Evolutionary conservation across 2,797 vertebrate genomes (phyloP), one percentile per base, ranked within the genome.

Genomic region (Telmatherina bonti): DNA sequence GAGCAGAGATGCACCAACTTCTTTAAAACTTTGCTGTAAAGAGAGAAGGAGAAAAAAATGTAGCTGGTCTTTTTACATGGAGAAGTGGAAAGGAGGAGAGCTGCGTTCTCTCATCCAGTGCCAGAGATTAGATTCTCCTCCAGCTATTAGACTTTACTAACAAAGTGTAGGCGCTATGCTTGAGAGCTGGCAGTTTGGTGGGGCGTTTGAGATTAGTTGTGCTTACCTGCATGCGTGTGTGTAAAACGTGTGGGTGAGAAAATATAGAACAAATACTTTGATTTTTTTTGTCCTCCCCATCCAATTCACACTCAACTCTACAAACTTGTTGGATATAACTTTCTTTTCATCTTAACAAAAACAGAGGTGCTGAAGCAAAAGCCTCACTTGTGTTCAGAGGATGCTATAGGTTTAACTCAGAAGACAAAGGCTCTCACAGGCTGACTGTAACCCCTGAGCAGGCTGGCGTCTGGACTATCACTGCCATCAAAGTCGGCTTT

Each of bases 401-500:
- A 72, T 82, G 81, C 88, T 81, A 86, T 49, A 52, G 72, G 91
- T 51, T 54, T 78, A 89, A 86, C 93, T 93, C 83, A 93, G 90
- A 76, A 89, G 88, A 94, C 92, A 89, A 92, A 91, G 86, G 84
- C 86, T 90, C 89, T 81, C 86, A 89, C 76, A 85, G 89, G 78
- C 91, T 76, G 84, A 89, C 91, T 91, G 45, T 61, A 90, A 90
- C 92, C 92, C 85, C 77, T 71, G 73, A 89, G 87, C 89, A 89
- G 92, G 90, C 91, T 93, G 94, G 94, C 92, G 92, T 94, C 94
- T 92, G 91, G 82, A 86, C 88, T 94, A 93, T 95, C 95, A 88
- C 89, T 81, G 88, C 92, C 93, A 94, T 93, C 94, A 93, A 93
- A 95, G 93, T 94, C 87, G 81, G 91, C 92, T 93, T 86, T 88